Percentiles rank a stretch among this genome's conserved stretches.
These are phyloP conservation scores for Morelia viridis DNA, from an alignment of 2,797 vertebrate species.

Conservation along the genomic window DNA sequence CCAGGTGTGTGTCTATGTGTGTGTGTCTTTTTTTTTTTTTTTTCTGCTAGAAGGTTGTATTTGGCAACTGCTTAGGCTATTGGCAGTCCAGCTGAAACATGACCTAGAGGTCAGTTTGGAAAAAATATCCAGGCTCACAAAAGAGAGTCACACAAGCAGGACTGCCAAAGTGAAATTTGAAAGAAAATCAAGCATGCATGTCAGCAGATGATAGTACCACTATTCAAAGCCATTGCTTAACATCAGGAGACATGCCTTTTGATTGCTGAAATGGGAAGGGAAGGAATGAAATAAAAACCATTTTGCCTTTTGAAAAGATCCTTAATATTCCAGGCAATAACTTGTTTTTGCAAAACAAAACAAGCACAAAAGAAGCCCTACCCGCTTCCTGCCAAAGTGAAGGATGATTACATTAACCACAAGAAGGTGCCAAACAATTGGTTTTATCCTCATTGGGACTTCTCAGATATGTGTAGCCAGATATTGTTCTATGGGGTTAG, in stretches of 20 bases:
- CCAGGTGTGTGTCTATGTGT: neutral
- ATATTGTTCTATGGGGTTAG: neutral
- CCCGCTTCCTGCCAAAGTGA: neutral
- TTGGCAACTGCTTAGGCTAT: constrained; percentile 8
- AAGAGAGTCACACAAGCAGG: neutral
- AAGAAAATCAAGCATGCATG: neutral
- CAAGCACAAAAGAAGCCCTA: neutral
- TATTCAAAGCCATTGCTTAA: neutral
- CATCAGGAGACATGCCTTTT: neutral
- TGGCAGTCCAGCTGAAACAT: constrained; percentile 9
- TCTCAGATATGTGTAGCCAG: neutral
- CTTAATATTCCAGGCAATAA: neutral
- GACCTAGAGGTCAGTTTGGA: neutral
- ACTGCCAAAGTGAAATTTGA: neutral
- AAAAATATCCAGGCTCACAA: neutral
- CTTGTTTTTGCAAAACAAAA: neutral
- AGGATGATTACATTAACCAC: neutral
- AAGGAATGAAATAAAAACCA: neutral
- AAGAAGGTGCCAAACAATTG: neutral
- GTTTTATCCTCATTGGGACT: neutral
- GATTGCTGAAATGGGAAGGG: neutral
- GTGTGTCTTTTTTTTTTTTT: neutral
- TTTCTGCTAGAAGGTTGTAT: neutral
- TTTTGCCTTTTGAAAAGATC: neutral
- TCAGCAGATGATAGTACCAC: neutral